Conservation (phyloP, 2,113 vertebrate species). For the Menura novaehollandiae region DNA sequence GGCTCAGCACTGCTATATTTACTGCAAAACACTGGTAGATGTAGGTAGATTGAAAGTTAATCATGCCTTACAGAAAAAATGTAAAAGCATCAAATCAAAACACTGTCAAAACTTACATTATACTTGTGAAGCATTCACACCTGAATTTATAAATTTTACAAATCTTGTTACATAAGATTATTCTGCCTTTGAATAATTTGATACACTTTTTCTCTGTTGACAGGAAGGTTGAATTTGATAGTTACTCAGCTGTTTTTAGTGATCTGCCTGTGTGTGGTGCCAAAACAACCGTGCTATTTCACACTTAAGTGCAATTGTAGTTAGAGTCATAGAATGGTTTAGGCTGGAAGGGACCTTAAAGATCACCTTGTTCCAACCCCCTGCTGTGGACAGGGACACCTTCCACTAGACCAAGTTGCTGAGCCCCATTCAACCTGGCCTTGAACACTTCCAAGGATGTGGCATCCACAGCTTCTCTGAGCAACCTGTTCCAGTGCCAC, state of each 20-base stretch:
- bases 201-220: not conserved
- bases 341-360: not conserved
- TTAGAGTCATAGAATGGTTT: not conserved
- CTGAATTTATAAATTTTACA: not conserved
- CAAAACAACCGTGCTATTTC: not conserved
- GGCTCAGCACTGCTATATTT: not conserved
- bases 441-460: not conserved
- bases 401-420: not conserved
- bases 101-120: not conserved
- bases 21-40: not conserved
- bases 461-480: not conserved
- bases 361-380: not conserved
- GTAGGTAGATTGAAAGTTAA: not conserved
- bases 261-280: not conserved
- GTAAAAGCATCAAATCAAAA: not conserved
- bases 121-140: not conserved
- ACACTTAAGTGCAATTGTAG: not conserved
- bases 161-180: not conserved
- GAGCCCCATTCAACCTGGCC: not conserved
- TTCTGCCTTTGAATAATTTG: not conserved
- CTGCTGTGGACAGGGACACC: fast-evolving
- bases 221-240: not conserved
- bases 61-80: not conserved
- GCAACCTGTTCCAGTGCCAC: not conserved
- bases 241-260: not conserved